Evolutionary conservation across 2,888 invertebrate genomes (phyloP), one percentile per base, ranked within the genome.

Genomic region (Lymantria monacha): DNA sequence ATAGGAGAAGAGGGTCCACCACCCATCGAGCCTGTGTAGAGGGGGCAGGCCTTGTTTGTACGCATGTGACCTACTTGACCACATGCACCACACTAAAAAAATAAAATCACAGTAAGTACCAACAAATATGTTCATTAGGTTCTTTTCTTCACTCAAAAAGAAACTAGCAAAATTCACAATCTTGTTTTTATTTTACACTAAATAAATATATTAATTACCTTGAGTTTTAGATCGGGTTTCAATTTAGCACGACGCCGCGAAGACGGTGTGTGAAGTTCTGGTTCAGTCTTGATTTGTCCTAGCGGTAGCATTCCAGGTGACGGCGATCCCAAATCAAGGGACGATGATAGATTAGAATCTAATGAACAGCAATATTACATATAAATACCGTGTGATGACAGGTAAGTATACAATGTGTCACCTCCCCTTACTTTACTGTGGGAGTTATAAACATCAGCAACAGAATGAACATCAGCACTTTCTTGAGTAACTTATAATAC

Each of bases 11-110:
- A 96, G 69, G 97, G 97, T 0, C 95, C 95, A 40, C 95, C 93
- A 11, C 76, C 77, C 72, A 81, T 81, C 12, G 92, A 86, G 51
- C 95, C 95, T 54, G 96, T 96, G 84, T 98, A 99, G 46, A 97
- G 85, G 0, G 99, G 99, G 84, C 99, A 99, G 10, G 99, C 97
- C 81, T 99, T 98, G 88, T 99, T 99, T 0, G 99, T 99, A 49
- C 98, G 90, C 94, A 94, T 94, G 72, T 94, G 94, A 0, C 94
- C 94, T 7, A 95, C 95, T 78, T 96, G 97, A 9, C 99, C 99
- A 85, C 99, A 99, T 9, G 99, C 99, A 9, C 99, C 98, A 85
- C 99, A 99, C 92, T 98, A 95, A 9, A 38, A 10, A 13, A 42
- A 37, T 0, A 33, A 33, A 10, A 5, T 33, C 33, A 8, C 33